Evolutionary conservation across 2,113 vertebrate species (phyloP).

Genomic region (Stomatorhinus ivindoensis): DNA sequence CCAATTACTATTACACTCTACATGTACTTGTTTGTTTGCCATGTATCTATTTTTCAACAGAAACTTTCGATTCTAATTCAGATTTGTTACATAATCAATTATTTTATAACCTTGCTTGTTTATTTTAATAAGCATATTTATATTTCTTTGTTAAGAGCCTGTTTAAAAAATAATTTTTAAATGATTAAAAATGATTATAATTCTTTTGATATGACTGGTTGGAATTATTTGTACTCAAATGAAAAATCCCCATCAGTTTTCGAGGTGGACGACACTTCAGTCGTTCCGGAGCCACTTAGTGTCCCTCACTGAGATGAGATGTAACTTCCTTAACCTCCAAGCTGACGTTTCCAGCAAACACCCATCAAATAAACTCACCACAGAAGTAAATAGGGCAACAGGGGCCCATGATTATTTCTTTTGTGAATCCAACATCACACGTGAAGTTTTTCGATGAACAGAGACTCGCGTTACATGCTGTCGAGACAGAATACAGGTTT

Average conservation of each 20-base stretch:
- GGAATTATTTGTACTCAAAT: background rate
- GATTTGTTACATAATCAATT: background rate
- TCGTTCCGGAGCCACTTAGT: background rate
- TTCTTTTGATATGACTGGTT: background rate
- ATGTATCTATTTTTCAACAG: background rate
- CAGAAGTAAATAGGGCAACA: conserved; percentile 40
- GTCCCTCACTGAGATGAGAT: background rate
- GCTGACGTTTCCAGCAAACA: background rate
- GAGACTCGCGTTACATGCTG: conserved; percentile 26
- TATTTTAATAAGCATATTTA: background rate
- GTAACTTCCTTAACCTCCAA: background rate
- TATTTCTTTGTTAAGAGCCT: background rate
- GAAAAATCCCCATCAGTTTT: background rate
- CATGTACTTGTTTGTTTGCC: background rate
- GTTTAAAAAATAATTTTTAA: background rate
- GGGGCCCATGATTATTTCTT: conserved; percentile 2
- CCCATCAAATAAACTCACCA: conserved; percentile 31
- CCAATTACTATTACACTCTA: background rate
- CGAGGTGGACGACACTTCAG: background rate
- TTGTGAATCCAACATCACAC: conserved; percentile 33
- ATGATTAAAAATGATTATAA: background rate
- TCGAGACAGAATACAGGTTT: background rate
- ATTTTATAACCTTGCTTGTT: background rate
- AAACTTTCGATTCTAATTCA: background rate
- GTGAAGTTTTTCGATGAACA: conserved; percentile 16